Conservation (phyloP, 1,140 invertebrate genomes). For the Drosophila bocqueti region DNA sequence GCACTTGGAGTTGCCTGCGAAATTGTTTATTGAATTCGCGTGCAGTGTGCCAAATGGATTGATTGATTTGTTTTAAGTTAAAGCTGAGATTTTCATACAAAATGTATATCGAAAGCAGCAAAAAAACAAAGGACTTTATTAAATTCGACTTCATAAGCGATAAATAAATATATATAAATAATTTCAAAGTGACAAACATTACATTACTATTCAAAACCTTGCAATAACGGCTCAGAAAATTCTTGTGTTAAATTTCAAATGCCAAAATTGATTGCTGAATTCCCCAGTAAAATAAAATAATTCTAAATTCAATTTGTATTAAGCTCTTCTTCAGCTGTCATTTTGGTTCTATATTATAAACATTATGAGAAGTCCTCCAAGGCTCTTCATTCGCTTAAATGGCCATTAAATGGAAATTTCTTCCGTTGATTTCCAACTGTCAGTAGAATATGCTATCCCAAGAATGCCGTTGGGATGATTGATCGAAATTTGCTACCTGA, state of each 20-base stretch:
- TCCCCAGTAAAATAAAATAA: neutral
- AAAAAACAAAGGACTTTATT: no score
- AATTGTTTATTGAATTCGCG: conserved; percentile 11
- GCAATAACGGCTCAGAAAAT: neutral
- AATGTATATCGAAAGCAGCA: neutral
- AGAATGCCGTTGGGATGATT: conserved; percentile 30
- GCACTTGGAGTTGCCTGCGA: conserved; percentile 12
- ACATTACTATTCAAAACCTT: no score
- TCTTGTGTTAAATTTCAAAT: neutral
- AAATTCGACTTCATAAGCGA: no score
- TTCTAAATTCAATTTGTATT: neutral
- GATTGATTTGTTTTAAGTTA: neutral
- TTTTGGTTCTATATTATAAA: neutral
- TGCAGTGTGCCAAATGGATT: conserved; percentile 3
- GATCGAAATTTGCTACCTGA: conserved; percentile 41
- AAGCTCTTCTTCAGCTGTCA: conserved; percentile 1
- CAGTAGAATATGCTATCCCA: conserved; percentile 25
- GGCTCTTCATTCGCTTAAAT: conserved; percentile 7
- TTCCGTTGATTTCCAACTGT: conserved; percentile 23
- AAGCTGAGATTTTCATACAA: neutral
- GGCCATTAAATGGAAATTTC: conserved; percentile 17
- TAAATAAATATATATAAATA: no score
- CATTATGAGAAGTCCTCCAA: neutral
- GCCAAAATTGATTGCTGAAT: neutral
- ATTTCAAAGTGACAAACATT: no score